Evolutionary conservation across 2,113 vertebrate species (phyloP), one percentile per base, ranked within the genome.

Genomic region (Poicephalus gulielmi): DNA sequence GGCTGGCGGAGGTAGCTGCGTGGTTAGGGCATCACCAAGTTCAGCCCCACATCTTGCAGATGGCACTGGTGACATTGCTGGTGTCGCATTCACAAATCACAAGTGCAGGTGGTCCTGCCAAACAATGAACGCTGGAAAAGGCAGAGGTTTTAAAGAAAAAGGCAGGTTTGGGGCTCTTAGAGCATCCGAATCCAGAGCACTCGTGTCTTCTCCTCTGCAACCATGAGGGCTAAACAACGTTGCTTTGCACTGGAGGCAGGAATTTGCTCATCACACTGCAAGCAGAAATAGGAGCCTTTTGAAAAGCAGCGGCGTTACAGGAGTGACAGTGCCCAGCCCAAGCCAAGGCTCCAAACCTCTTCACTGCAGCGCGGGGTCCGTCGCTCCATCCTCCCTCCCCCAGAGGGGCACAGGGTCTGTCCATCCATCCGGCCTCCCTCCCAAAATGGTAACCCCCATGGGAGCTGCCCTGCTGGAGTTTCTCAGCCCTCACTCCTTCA

Each of bases 171-270:
- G 22, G 50, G 43, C 50, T 67, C 59, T 69, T 31, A 10, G 19
- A 86, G 22, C 59, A 64, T 17, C 69, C 31, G 47, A 90, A 91
- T 35, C 53, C 8, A 1, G n/a, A 86, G 43, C 20, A 17, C 30
- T 86, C 23, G 1, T 19, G 23, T 28, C 43, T 2, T 41, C 59
- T 90, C 13, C 46, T n/a, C 92, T 68, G 37, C 78, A 86, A 82
- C 80, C 64, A 24, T 0, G 12, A 86, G 14, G 25, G 59, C 33
- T 94, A 82, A 9, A 80, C 77, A 87, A 90, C 62, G 14, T 79
- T 76, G 75, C 70, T 74, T 86, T 81, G 50, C 70, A 37, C 17
- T 53, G 71, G 52, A 83, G 80, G 82, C 46, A 91, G 92, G 85
- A 82, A 92, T 83, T 90, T 60, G 57, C 82, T 85, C 66, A 85